These are phyloP conservation scores for Zelleria hepariella DNA, from an alignment of 2,888 invertebrate genomes.

Conservation along the genomic window DNA sequence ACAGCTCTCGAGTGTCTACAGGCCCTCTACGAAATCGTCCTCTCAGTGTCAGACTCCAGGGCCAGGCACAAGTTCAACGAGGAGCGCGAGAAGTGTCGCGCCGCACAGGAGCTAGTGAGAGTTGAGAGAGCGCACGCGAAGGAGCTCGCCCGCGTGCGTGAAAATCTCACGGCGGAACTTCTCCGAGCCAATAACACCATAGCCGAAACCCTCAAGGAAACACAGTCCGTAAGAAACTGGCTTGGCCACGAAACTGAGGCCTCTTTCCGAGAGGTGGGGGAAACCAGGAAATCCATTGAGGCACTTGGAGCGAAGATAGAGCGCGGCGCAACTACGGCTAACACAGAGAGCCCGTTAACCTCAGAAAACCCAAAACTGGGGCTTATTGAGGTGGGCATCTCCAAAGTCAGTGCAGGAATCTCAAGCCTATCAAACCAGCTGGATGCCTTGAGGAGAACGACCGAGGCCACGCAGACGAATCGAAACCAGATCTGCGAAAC, in stretches of 20 bases:
- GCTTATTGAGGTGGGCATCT: too few species aligned
- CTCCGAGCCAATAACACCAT: not conserved
- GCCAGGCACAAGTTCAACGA: not conserved
- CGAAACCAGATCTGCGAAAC: too few species aligned
- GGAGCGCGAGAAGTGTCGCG: not conserved
- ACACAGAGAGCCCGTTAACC: too few species aligned
- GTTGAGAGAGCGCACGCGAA: not conserved
- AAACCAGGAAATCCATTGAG: too few species aligned
- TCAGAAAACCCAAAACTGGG: too few species aligned
- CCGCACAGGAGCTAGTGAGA: not conserved
- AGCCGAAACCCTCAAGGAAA: not conserved
- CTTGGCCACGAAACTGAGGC: not conserved
- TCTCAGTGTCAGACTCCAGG: not conserved
- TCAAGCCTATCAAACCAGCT: too few species aligned
- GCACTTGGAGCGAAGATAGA: too few species aligned
- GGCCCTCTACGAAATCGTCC: not conserved
- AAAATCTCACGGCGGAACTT: not conserved
- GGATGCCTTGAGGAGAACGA: too few species aligned
- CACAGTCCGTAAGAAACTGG: not conserved
- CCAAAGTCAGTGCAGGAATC: too few species aligned
- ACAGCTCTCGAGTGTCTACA: not conserved
- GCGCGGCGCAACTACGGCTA: too few species aligned
- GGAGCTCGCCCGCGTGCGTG: not conserved
- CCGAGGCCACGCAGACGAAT: too few species aligned
- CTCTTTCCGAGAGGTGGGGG: too few species aligned